phyloP scores from a whole-genome alignment of 1,140 invertebrate species.

The Calephelis virginiensis region DNA sequence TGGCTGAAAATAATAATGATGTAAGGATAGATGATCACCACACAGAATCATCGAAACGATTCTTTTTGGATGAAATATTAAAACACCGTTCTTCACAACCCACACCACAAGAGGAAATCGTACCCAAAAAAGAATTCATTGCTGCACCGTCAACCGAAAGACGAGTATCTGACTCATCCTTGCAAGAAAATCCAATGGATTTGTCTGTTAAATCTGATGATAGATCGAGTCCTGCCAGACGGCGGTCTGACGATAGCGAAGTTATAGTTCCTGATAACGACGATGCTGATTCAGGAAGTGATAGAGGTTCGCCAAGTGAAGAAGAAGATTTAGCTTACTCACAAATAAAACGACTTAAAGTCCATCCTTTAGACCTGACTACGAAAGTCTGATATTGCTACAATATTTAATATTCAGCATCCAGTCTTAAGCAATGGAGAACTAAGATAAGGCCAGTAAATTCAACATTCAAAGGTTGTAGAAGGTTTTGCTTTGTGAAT shows the following conservation, averaged over 20 bases:
- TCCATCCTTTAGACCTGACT: constrained; percentile 84
- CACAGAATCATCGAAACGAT: constrained; percentile 82
- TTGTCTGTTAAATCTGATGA: constrained; percentile 84
- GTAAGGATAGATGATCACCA: constrained; percentile 78
- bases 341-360: constrained; percentile 77
- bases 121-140: constrained; percentile 68
- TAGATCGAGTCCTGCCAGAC: constrained; percentile 70
- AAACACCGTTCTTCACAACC: constrained; percentile 79
- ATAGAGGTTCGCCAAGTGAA: constrained; percentile 79
- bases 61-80: constrained; percentile 85
- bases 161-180: constrained; percentile 67
- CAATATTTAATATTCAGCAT: neutral
- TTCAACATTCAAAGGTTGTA: constrained; percentile 62
- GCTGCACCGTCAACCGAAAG: constrained; percentile 68
- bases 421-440: neutral
- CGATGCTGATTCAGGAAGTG: constrained; percentile 71
- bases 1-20: constrained; percentile 81
- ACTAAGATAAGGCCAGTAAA: constrained; percentile 63
- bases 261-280: constrained; percentile 66
- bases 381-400: constrained; percentile 76
- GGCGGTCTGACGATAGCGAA: constrained; percentile 70
- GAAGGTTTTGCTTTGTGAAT: constrained; percentile 40
- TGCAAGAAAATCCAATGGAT: constrained; percentile 89
- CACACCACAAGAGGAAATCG: constrained; percentile 61
- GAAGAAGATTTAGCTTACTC: constrained; percentile 72